phyloP scores from a whole-genome alignment of 2,888 invertebrate genomes.

The Lymantria monacha region DNA sequence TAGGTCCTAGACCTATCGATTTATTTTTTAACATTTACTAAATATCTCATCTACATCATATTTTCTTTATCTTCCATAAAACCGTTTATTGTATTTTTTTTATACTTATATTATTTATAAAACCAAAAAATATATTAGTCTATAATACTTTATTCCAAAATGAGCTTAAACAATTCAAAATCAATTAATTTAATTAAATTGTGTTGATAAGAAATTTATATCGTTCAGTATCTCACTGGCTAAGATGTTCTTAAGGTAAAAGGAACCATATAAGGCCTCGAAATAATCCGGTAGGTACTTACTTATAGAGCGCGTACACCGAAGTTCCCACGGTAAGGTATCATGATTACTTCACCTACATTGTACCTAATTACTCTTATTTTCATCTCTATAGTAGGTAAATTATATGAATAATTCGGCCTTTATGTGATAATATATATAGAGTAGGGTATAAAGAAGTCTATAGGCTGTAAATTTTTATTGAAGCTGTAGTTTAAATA shows the following conservation, averaged over 20 bases:
- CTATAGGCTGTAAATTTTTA: neutral
- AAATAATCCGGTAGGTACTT: constrained; percentile 37
- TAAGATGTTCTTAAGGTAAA: constrained; percentile 41
- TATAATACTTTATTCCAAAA: too few relatives aligned
- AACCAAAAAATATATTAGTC: too few relatives aligned
- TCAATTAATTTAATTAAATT: too few relatives aligned
- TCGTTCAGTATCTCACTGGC: constrained; percentile 31
- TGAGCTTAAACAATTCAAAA: too few relatives aligned
- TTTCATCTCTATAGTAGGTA: constrained; percentile 24
- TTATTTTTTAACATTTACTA: too few relatives aligned
- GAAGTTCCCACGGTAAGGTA: constrained; percentile 57
- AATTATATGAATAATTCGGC: constrained; percentile 18
- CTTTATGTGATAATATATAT: constrained; percentile 20
- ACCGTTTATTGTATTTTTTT: too few relatives aligned
- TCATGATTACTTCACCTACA: constrained; percentile 40
- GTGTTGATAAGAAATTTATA: constrained; percentile 1
- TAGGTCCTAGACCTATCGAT: too few relatives aligned
- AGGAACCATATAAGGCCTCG: constrained; percentile 42
- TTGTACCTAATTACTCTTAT: constrained; percentile 40
- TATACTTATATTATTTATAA: too few relatives aligned
- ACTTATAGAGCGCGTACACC: constrained; percentile 20
- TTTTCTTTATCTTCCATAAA: too few relatives aligned
- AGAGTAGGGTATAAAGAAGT: neutral
- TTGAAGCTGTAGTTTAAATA: neutral
- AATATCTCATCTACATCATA: too few relatives aligned